Evolutionary conservation across 2,888 invertebrate species (phyloP).

Genomic region (Xylota sylvarum): DNA sequence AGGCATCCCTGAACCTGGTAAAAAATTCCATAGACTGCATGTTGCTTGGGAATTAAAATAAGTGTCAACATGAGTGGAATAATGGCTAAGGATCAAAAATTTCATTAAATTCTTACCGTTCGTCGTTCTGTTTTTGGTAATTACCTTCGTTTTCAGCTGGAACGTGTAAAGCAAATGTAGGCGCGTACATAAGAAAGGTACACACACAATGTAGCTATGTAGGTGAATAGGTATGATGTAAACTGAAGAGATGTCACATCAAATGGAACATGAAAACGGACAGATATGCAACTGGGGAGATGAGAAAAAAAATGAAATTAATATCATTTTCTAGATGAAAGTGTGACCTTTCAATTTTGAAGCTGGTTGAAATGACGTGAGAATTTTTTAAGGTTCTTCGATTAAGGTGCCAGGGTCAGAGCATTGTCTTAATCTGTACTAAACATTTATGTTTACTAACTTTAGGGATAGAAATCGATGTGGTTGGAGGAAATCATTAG

Average conservation of each 20-base stretch:
- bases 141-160: constrained; percentile 65
- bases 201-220: not conserved
- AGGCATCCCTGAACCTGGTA: constrained; percentile 34
- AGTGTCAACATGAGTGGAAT: constrained; percentile 75
- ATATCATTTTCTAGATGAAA: constrained; percentile 23
- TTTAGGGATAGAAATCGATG: too few relatives aligned
- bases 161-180: constrained; percentile 42
- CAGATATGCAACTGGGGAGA: constrained; percentile 34
- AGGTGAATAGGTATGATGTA: constrained; percentile 5
- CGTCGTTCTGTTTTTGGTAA: constrained; percentile 61
- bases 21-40: constrained; percentile 60
- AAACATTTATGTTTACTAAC: too few relatives aligned
- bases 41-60: constrained; percentile 70
- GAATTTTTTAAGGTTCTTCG: not conserved
- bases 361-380: not conserved
- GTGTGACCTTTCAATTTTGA: not conserved
- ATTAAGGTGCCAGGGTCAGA: not conserved
- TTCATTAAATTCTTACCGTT: constrained; percentile 72
- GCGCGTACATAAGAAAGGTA: not conserved
- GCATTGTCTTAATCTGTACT: not conserved
- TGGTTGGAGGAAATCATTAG: too few relatives aligned
- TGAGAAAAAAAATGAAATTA: constrained; percentile 17
- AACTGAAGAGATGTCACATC: constrained; percentile 44
- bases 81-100: constrained; percentile 74
- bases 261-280: constrained; percentile 55